Evolutionary conservation across 2,797 vertebrate genomes (phyloP), one percentile per base, ranked within the genome.

Genomic region (Thripadectes ignobilis): DNA sequence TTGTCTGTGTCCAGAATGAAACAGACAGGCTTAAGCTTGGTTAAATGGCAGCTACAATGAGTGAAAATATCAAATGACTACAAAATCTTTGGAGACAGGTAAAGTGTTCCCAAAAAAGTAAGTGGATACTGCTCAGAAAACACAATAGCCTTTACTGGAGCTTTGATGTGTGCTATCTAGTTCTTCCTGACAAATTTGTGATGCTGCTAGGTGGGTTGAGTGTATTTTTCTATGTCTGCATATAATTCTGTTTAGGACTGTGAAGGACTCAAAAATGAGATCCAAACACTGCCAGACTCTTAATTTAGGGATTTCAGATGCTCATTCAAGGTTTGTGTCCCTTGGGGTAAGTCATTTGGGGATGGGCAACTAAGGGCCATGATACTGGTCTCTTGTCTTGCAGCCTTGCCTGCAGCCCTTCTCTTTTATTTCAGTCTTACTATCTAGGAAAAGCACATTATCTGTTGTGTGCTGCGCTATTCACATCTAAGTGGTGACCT

Each of bases 401-500:
- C 32, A 84, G 51, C 62, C 34, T 76, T 86, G n/a, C 29, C 55
- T 66, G 54, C 57, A 92, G 61, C 30, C 12, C 34, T 86, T 88
- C 19, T 49, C 41, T 18, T 92, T 88, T 80, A 48, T 80, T 95
- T 85, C 87, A 46, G 24, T 72, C 69, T 62, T 75, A 6, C 52
- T 55, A 36, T 46, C 41, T 7, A 48, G 30, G 32, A 91, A 96
- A 93, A 91, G 14, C 30, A 67, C 57, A 20, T 74, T 80, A 72
- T 75, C 68, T 83, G 12, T 57, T 89, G 34, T 80, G 38, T 2
- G 1, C 54, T 71, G 18, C 61, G 41, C 46, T 92, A n/a, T 79
- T 94, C 85, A 78, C 27, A 65, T 77, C 41, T 80, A 61, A 94
- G 41, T 63, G 49, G n/a, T 81, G 82, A 88, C 89, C 89, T 95